These are phyloP conservation scores for Darevskia nairensis DNA, from an alignment of 2,797 vertebrate species.

Conservation along the genomic window DNA sequence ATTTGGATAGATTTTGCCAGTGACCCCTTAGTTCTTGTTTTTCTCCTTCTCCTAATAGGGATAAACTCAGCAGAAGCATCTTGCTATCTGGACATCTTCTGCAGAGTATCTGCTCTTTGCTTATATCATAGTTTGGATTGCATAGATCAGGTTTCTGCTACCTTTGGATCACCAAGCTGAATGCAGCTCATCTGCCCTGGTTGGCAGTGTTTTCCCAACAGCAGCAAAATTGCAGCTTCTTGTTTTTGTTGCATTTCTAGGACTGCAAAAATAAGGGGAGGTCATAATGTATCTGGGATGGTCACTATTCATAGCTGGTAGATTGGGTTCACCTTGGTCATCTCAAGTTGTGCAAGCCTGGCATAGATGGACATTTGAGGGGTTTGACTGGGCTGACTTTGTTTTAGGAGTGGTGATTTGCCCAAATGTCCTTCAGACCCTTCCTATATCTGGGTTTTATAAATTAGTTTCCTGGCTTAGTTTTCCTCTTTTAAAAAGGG, in stretches of 20 bases:
- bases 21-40: neutral
- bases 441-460: slow-evolving; percentile 6
- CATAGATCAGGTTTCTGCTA: neutral
- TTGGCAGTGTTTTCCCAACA: neutral
- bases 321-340: neutral
- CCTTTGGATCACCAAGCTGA: neutral
- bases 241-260: neutral
- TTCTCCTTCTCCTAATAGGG: neutral
- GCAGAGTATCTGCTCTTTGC: neutral
- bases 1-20: neutral
- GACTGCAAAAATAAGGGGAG: neutral
- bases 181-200: neutral
- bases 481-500: neutral
- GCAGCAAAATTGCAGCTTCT: neutral
- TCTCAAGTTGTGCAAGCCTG: neutral
- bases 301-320: neutral
- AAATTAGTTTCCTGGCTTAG: neutral
- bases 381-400: neutral
- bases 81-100: neutral
- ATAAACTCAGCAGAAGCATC: neutral
- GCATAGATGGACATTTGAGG: neutral
- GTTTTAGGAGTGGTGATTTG: slow-evolving; percentile 1
- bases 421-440: neutral
- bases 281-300: neutral
- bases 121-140: neutral